Base-by-base conservation (phyloP, 2,113 vertebrate species). In the Microcebus tavaratra region DNA sequence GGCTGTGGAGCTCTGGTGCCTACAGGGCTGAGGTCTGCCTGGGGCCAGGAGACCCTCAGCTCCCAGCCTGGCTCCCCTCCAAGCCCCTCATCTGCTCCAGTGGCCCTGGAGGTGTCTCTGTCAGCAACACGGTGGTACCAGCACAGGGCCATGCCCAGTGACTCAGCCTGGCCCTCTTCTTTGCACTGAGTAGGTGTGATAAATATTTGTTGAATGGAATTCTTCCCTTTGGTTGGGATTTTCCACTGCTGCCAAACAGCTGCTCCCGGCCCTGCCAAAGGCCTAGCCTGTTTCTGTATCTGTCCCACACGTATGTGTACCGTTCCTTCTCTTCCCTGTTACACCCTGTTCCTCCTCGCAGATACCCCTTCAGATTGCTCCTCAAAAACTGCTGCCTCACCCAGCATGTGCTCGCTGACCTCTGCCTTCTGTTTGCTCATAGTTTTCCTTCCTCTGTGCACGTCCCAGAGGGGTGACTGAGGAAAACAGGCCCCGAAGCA, bases 171-270 rank as follows among this genome's bases (percentile, higher is more conserved):
- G 34, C 70, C 57, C 81, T 73, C 79, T 92, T 15, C 31, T 61
- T 31, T 39, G 79, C 91, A 65, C 79, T 68, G 89, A 96, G 91
- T 84, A 91, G 96, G 96, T 89, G 57, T 39, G 73, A 36, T 79
- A 90, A 89, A 45, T 48, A 96, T 83, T 90, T 93, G 78, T 61
- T 48, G 76, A 94, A 70, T 61, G 84, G 18, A 92, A 91, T 87
- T 87, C 86, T 89, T 79, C 78, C 67, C 79, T 79, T 85, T n/a
- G 67, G 73, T 39, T 63, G 96, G 97, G 82, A 91, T 97, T 97
- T 97, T 97, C 97, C 96, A 90, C 67, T 53, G 85, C 11, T 67
- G 36, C 27, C 39, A 59, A 55, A 70, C 7, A 36, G n/a, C 57
- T n/a, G 36, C 57, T 93, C 9, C 25, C 0, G 8, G 73, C 48